phyloP scores from a whole-genome alignment of 1,140 invertebrate species.

The Pantala flavescens region DNA sequence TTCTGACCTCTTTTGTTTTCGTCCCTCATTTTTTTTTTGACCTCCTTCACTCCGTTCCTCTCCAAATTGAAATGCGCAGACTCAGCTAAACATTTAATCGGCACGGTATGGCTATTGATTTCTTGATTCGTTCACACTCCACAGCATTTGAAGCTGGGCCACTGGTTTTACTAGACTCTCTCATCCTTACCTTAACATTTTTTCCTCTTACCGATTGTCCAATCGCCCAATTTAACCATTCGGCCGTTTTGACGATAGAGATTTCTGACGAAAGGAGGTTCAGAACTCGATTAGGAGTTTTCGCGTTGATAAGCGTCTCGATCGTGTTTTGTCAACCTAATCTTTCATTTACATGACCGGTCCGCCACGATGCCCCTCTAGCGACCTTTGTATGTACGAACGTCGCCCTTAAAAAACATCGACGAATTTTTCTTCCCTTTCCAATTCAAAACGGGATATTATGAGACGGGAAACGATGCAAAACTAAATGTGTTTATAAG shows the following conservation, averaged over 20 bases:
- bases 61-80: not conserved
- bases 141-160: not conserved
- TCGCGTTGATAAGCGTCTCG: not conserved
- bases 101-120: conserved; percentile 5
- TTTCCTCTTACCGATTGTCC: not conserved
- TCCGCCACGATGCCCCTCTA: not conserved
- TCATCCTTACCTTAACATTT: not conserved
- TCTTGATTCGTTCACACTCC: not conserved
- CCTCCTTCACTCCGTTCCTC: not conserved
- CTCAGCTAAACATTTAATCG: not conserved
- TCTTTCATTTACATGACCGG: not conserved
- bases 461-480: not conserved
- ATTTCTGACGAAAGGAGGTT: not conserved
- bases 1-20: not conserved
- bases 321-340: not conserved
- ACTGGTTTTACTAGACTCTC: not conserved
- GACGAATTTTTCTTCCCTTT: not conserved
- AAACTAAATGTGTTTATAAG: too few relatives aligned
- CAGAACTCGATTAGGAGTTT: too few relatives aligned
- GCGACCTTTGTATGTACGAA: not conserved
- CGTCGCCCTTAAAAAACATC: not conserved
- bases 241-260: not conserved
- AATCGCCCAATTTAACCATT: not conserved
- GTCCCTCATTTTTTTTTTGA: too few relatives aligned
- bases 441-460: not conserved